Evolutionary conservation across 2,797 vertebrate species (phyloP).

Genomic region (Myotis planiceps): DNA sequence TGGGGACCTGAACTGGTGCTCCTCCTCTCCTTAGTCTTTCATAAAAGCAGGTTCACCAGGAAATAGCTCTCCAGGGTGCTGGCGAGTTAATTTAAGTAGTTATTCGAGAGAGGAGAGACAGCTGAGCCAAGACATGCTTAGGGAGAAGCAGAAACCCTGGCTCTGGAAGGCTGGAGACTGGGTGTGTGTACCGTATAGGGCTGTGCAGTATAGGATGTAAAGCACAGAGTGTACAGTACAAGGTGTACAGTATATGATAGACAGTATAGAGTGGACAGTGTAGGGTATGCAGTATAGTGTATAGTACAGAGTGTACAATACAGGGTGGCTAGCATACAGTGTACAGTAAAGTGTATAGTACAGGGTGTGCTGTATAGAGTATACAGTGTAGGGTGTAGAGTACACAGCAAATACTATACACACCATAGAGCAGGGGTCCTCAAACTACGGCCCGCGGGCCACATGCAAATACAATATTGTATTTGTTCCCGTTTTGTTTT

Average conservation of each 20-base stretch:
- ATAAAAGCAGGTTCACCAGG: neutral
- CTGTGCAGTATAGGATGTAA: too few relatives aligned
- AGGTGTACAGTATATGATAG: too few relatives aligned
- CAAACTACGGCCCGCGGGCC: too few relatives aligned
- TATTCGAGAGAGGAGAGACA: neutral
- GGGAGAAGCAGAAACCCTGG: neutral
- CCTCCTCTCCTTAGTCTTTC: neutral
- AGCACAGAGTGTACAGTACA: neutral
- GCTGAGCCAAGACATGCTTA: neutral
- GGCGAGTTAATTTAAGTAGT: rapidly evolving
- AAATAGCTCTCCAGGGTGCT: neutral
- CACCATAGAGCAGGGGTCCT: too few relatives aligned
- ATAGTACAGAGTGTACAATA: too few relatives aligned
- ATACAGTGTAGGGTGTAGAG: neutral
- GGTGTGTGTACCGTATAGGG: rapidly evolving
- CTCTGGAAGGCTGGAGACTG: neutral
- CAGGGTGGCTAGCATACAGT: neutral
- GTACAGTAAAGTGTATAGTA: neutral
- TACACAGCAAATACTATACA: neutral
- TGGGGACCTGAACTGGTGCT: rapidly evolving
- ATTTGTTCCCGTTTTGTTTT: too few relatives aligned
- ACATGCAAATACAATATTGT: too few relatives aligned
- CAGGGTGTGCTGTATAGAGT: neutral
- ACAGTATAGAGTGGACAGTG: neutral
- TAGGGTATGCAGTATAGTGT: neutral